These are phyloP conservation scores for Lasioglossum baleicum DNA, from an alignment of 1,140 invertebrate genomes.

Conservation along the genomic window DNA sequence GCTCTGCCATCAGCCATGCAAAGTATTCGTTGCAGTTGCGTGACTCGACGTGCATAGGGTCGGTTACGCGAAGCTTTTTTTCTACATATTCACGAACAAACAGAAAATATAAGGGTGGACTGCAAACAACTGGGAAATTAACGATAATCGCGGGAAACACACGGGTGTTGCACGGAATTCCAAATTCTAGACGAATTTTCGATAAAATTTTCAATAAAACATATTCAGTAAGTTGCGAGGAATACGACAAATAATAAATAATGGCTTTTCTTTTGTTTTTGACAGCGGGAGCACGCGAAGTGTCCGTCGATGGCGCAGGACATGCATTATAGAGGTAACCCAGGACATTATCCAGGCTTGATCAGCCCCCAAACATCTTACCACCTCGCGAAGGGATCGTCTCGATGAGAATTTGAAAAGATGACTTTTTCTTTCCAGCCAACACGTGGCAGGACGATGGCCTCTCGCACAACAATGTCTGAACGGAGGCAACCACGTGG, in stretches of 20 bases:
- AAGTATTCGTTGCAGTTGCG: constrained; percentile 1
- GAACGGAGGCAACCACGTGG: constrained; percentile 45
- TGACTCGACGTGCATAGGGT: neutral
- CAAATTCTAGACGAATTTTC: no score
- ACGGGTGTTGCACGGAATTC: no score
- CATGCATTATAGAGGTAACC: constrained; percentile 85
- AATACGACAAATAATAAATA: no score
- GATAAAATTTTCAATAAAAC: no score
- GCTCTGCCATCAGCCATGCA: neutral
- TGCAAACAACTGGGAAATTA: neutral
- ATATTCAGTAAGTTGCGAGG: no score
- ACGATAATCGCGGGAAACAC: neutral
- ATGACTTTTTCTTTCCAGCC: constrained; percentile 76
- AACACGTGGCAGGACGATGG: constrained; percentile 76
- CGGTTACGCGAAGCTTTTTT: neutral
- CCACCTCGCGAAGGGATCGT: constrained; percentile 49
- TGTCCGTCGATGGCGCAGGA: constrained; percentile 87
- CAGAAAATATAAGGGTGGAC: neutral
- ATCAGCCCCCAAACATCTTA: constrained; percentile 34
- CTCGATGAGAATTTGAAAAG: constrained; percentile 72
- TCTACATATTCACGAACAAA: neutral
- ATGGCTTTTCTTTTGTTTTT: constrained; percentile 28
- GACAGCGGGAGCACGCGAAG: constrained; percentile 82
- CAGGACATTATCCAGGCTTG: constrained; percentile 57
- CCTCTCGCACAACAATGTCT: constrained; percentile 73